phyloP scores from a whole-genome alignment of 2,113 vertebrate genomes.

The Gorsachius goisagi region DNA sequence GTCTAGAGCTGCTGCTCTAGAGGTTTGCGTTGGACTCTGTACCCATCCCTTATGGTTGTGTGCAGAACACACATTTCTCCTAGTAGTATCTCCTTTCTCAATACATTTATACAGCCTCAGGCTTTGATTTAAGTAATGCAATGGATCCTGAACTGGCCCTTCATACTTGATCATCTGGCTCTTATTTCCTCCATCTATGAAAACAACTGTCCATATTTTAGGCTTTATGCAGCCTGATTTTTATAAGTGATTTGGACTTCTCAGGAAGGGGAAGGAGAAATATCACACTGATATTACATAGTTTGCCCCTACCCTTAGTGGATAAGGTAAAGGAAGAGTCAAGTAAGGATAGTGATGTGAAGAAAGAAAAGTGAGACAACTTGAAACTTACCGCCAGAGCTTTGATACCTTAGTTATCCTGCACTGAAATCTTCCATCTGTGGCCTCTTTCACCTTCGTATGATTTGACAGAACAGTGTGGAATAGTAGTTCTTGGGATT shows the following conservation, averaged over 20 bases:
- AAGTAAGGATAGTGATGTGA: not conserved
- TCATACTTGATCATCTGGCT: not conserved
- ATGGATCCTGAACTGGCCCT: not conserved
- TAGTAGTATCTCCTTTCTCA: not conserved
- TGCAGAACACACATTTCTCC: not conserved
- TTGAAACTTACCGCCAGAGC: not conserved
- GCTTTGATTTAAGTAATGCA: not conserved
- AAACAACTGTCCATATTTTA: not conserved
- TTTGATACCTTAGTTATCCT: not conserved
- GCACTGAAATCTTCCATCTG: not conserved
- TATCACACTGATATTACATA: not conserved
- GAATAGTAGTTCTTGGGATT: not conserved
- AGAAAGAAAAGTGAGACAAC: not conserved
- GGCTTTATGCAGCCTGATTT: not conserved
- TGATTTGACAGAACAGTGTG: not conserved
- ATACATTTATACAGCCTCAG: not conserved
- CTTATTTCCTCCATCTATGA: not conserved
- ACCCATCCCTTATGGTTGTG: not conserved
- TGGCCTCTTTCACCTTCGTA: not conserved
- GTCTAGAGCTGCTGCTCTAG: not conserved
- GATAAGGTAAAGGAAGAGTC: not conserved
- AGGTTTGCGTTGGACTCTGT: not conserved
- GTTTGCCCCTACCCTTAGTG: not conserved
- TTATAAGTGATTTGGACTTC: not conserved
- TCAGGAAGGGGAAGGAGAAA: not conserved